These are phyloP conservation scores for Cephalotes varians DNA, from an alignment of 2,888 invertebrate genomes.

Conservation along the genomic window DNA sequence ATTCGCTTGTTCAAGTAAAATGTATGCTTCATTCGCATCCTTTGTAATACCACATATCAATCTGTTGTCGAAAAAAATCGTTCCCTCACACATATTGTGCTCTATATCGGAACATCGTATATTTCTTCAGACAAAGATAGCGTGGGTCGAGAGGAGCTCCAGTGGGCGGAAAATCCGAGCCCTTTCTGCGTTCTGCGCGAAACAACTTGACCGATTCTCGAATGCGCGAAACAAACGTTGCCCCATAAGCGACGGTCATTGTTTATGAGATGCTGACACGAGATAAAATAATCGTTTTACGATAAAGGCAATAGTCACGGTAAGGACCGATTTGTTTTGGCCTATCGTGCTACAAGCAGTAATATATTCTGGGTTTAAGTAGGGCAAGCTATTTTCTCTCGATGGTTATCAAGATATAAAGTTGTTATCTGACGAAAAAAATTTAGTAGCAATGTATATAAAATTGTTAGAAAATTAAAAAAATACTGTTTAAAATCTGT, in stretches of 20 bases:
- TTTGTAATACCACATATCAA: constrained; percentile 9
- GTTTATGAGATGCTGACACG: constrained; percentile 50
- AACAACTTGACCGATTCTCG: not conserved
- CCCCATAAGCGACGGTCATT: not conserved
- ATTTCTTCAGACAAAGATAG: constrained; percentile 10
- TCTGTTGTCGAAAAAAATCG: constrained; percentile 1
- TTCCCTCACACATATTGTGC: not conserved
- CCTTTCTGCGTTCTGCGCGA: not conserved
- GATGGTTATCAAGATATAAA: not conserved
- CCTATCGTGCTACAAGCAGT: not conserved
- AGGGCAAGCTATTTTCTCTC: not conserved
- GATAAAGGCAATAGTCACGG: constrained; percentile 55
- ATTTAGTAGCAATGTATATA: not conserved
- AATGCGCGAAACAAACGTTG: constrained; percentile 28
- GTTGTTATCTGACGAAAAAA: not conserved
- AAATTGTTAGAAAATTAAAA: not conserved
- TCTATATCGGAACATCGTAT: not conserved
- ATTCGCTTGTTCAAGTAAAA: not conserved
- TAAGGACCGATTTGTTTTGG: not conserved
- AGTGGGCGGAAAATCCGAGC: constrained; percentile 40
- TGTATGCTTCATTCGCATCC: not conserved
- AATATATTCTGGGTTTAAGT: not conserved
- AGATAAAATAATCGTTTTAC: constrained; percentile 70
- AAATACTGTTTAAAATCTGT: not conserved
- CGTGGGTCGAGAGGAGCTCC: constrained; percentile 14